These are phyloP conservation scores for Drepanosiphum platanoidis DNA, from an alignment of 2,888 invertebrate species.

Conservation along the genomic window DNA sequence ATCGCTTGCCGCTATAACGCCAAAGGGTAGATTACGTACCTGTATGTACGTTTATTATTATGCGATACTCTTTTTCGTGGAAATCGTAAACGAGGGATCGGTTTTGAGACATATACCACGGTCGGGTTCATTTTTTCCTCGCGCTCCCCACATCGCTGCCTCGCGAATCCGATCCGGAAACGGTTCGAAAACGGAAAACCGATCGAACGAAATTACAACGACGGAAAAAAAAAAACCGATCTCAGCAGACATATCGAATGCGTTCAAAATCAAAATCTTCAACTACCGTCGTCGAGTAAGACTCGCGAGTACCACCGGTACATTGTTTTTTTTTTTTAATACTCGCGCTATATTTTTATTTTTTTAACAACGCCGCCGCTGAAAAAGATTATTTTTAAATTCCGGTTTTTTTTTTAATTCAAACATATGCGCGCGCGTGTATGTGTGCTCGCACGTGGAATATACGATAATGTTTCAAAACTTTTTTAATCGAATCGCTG, in stretches of 20 bases:
- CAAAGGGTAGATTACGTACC: background rate
- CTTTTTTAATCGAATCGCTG: slow-evolving; percentile 14
- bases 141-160: too few species aligned
- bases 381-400: background rate
- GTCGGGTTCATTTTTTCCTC: background rate
- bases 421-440: background rate
- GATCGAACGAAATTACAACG: background rate
- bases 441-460: background rate
- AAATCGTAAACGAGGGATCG: background rate
- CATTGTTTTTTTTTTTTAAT: background rate
- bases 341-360: background rate
- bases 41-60: too few species aligned
- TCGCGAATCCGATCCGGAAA: background rate
- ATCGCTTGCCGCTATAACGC: background rate
- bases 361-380: too few species aligned
- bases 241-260: background rate
- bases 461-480: background rate
- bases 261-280: background rate
- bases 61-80: too few species aligned
- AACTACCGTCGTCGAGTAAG: too few species aligned
- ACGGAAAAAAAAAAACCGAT: too few species aligned
- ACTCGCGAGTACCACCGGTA: too few species aligned
- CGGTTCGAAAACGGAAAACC: background rate
- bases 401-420: background rate
- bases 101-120: background rate